These are phyloP conservation scores for Tretioscincus oriximinensis DNA, from an alignment of 2,113 vertebrate species.

Conservation along the genomic window DNA sequence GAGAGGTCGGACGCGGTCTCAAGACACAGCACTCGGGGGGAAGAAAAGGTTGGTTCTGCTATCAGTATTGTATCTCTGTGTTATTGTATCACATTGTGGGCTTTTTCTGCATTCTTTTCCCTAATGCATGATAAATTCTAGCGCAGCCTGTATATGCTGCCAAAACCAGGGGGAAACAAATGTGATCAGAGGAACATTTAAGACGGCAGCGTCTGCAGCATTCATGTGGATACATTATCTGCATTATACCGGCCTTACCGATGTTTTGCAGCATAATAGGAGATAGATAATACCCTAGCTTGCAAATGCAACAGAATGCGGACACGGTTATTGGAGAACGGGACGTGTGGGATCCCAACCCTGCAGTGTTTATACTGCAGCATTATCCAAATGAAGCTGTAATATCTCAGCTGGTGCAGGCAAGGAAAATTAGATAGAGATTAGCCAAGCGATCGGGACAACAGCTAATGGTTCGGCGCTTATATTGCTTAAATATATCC, in stretches of 20 bases:
- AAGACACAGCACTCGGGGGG: conserved; percentile 12
- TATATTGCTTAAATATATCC: conserved; percentile 26
- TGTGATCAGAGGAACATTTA: conserved; percentile 10
- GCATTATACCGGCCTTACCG: not conserved
- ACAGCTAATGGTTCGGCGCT: not conserved
- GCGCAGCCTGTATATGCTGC: not conserved
- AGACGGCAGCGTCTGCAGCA: not conserved
- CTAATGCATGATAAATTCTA: conserved; percentile 34
- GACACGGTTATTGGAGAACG: conserved; percentile 7
- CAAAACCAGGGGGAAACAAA: not conserved
- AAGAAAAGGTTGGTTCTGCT: conserved; percentile 24
- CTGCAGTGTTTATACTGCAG: conserved; percentile 13
- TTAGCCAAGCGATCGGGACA: conserved; percentile 1
- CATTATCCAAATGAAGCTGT: conserved; percentile 13
- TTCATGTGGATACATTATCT: conserved; percentile 12
- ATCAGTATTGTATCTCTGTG: conserved; percentile 12
- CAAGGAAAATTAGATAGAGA: conserved; percentile 8
- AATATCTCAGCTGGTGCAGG: conserved; percentile 18
- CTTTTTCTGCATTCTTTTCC: conserved; percentile 15
- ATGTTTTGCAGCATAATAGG: conserved; percentile 8
- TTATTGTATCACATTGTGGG: conserved; percentile 2
- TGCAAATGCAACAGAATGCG: conserved; percentile 1
- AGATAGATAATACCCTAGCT: not conserved
- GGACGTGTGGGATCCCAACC: conserved; percentile 5
- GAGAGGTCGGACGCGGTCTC: conserved; percentile 15